Percentiles rank a stretch among this genome's conserved stretches.
These are phyloP conservation scores for Acomys russatus DNA, from an alignment of 2,797 vertebrate species.

Conservation along the genomic window DNA sequence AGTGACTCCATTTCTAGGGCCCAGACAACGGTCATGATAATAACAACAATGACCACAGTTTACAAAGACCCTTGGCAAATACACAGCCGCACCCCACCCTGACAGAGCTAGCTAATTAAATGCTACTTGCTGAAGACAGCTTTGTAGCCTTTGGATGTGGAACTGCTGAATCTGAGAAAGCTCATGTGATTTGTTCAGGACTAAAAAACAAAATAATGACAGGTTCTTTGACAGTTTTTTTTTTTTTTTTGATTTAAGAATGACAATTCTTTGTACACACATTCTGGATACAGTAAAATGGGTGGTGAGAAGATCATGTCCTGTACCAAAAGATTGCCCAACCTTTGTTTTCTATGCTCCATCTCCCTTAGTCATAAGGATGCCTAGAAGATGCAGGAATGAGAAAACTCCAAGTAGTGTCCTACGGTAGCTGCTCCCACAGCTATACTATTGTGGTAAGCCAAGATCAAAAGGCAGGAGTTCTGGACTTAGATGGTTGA, in stretches of 20 bases:
- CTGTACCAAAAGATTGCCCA: constrained; percentile 18
- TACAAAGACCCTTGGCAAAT: constrained; percentile 59
- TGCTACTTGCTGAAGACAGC: constrained; percentile 3
- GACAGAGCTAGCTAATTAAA: constrained; percentile 56
- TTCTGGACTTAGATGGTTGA: background rate
- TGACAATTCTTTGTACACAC: constrained; percentile 26
- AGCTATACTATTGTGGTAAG: constrained; percentile 36
- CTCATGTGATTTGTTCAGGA: constrained; percentile 22
- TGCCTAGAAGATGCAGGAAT: constrained; percentile 39
- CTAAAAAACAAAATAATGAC: constrained; percentile 50
- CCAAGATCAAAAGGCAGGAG: constrained; percentile 40
- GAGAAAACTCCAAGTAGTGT: constrained; percentile 22
- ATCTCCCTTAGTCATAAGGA: constrained; percentile 54
- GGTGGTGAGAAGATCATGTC: background rate
- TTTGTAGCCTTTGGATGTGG: constrained; percentile 10
- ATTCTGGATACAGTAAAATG: constrained; percentile 29
- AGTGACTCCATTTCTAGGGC: constrained; percentile 47
- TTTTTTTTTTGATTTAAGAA: constrained; percentile 45
- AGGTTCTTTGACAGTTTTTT: constrained; percentile 2
- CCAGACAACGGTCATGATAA: constrained; percentile 18
- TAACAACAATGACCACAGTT: background rate
- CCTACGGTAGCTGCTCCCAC: background rate
- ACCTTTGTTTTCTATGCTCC: constrained; percentile 39
- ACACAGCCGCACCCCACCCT: constrained; percentile 15
- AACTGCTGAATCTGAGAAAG: constrained; percentile 41